Conservation (phyloP, 2,888 invertebrate genomes). For the Laothoe populi region DNA sequence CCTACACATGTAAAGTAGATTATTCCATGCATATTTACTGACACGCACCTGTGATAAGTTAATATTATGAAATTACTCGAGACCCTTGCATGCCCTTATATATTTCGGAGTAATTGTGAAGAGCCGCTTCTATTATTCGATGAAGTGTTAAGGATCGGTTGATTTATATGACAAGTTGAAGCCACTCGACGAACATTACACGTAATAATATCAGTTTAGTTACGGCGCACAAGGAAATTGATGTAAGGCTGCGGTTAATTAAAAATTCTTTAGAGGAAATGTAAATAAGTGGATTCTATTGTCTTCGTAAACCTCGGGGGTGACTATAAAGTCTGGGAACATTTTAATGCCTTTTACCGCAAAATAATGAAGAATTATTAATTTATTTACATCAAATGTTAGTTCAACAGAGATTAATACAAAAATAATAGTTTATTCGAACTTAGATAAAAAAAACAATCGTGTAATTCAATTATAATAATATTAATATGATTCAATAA, state of each 20-base stretch:
- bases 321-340: neutral
- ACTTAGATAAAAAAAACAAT: no score
- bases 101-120: slow-evolving; percentile 73
- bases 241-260: slow-evolving; percentile 47
- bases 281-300: slow-evolving; percentile 26
- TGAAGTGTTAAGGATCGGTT: slow-evolving; percentile 74
- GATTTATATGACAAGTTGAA: slow-evolving; percentile 75
- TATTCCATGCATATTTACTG: slow-evolving; percentile 53
- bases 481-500: no score
- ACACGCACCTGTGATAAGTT: slow-evolving; percentile 69
- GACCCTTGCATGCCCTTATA: slow-evolving; percentile 52
- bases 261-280: slow-evolving; percentile 48
- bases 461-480: no score
- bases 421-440: neutral
- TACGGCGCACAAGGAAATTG: slow-evolving; percentile 53
- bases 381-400: no score
- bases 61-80: slow-evolving; percentile 63
- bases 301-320: slow-evolving; percentile 2
- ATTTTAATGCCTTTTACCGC: slow-evolving; percentile 2
- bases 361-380: neutral
- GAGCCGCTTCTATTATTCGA: slow-evolving; percentile 72
- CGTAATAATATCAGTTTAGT: slow-evolving; percentile 67
- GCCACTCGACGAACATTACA: slow-evolving; percentile 56
- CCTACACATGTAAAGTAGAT: slow-evolving; percentile 47
- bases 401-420: neutral